These are phyloP conservation scores for Arenaria interpres DNA, from an alignment of 2,113 vertebrate genomes.

Conservation along the genomic window DNA sequence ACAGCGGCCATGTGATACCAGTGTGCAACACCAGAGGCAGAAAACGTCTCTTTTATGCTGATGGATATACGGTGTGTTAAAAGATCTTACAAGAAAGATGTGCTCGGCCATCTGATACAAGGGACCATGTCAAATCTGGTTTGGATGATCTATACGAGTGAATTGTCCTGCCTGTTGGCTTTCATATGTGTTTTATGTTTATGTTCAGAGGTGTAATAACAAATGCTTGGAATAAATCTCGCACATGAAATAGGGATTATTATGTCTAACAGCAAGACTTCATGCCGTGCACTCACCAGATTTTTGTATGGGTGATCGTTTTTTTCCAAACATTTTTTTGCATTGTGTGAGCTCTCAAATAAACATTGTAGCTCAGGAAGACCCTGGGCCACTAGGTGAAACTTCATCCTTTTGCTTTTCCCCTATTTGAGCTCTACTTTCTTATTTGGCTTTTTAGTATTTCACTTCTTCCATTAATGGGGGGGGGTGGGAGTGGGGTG, in stretches of 20 bases:
- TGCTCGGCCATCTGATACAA: constrained; percentile 36
- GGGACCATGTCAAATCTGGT: background rate
- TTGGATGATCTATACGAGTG: background rate
- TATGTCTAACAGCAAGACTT: background rate
- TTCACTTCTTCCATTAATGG: background rate
- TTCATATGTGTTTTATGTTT: constrained; percentile 29
- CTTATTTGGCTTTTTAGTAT: background rate
- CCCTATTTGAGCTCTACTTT: background rate
- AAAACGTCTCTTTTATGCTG: background rate
- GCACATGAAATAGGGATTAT: background rate
- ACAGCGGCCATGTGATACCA: constrained; percentile 28
- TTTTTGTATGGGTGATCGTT: background rate
- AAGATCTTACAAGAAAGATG: constrained; percentile 27
- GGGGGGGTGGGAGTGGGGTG: no score
- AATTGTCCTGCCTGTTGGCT: constrained; percentile 43
- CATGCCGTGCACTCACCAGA: background rate
- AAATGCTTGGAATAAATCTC: background rate
- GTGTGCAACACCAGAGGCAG: constrained; percentile 15
- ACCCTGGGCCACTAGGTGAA: background rate
- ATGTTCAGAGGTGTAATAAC: constrained; percentile 15
- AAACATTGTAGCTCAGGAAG: background rate
- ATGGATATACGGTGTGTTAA: background rate
- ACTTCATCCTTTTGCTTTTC: background rate
- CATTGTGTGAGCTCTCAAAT: background rate
- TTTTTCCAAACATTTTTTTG: background rate